Evolutionary conservation across 2,888 invertebrate species (phyloP).

Genomic region (Empis stercorea): DNA sequence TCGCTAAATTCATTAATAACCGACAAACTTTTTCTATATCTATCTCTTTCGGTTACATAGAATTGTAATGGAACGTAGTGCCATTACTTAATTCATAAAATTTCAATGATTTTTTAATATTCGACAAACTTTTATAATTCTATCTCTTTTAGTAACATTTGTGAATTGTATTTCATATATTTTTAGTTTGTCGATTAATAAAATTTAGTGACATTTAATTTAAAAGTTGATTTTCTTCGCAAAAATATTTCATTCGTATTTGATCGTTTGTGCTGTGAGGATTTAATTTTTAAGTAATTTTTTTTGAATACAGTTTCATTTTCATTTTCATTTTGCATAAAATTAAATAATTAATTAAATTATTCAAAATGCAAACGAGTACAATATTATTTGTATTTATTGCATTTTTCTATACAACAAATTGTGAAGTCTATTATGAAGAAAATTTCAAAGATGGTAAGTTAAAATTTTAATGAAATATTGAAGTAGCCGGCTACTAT

Average conservation of each 20-base stretch:
- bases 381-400: slow-evolving; percentile 45
- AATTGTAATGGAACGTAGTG: too few species aligned
- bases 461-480: slow-evolving; percentile 23
- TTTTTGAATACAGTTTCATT: neutral
- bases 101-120: neutral
- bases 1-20: too few species aligned
- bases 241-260: too few species aligned
- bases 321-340: slow-evolving; percentile 1
- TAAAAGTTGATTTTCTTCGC: too few species aligned
- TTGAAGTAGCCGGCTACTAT: slow-evolving; percentile 2
- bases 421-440: slow-evolving; percentile 61
- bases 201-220: too few species aligned
- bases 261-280: too few species aligned
- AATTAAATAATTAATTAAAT: slow-evolving; percentile 1
- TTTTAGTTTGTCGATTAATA: too few species aligned
- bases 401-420: slow-evolving; percentile 44
- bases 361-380: slow-evolving; percentile 37
- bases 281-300: too few species aligned
- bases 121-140: slow-evolving; percentile 3
- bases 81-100: too few species aligned
- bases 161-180: slow-evolving; percentile 1
- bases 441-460: slow-evolving; percentile 74
- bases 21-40: too few species aligned
- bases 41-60: too few species aligned
- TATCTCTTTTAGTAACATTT: slow-evolving; percentile 9